Evolutionary conservation across 1,140 invertebrate genomes (phyloP).

Genomic region (Lethrus apterus): DNA sequence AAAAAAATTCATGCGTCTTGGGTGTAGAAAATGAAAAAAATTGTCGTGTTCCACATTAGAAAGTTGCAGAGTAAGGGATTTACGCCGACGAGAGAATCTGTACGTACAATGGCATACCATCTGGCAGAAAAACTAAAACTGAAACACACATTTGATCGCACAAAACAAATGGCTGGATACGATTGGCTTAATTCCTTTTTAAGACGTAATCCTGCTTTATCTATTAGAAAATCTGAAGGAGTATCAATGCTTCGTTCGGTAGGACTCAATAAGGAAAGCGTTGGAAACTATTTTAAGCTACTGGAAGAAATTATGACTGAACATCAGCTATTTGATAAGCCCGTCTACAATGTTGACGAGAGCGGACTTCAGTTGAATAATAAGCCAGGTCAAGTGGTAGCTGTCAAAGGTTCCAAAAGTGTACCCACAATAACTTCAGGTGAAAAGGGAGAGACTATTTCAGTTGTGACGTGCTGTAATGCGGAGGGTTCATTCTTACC

Average conservation of each 20-base stretch:
- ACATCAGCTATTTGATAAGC: slow-evolving; percentile 24
- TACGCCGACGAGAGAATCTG: slow-evolving; percentile 22
- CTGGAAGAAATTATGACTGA: slow-evolving; percentile 21
- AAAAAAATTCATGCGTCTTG: too few relatives aligned
- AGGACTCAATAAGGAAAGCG: slow-evolving; percentile 22
- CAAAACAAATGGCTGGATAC: slow-evolving; percentile 31
- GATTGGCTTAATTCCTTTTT: slow-evolving; percentile 31
- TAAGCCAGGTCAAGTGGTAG: slow-evolving; percentile 18
- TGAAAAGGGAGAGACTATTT: slow-evolving; percentile 28
- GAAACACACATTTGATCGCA: slow-evolving; percentile 34
- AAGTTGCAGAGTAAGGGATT: slow-evolving; percentile 23
- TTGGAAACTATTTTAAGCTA: slow-evolving; percentile 24
- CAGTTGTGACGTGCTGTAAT: slow-evolving; percentile 27
- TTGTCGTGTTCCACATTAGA: slow-evolving; percentile 20
- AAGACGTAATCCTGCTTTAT: slow-evolving; percentile 21
- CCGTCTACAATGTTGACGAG: slow-evolving; percentile 27
- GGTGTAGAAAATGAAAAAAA: slow-evolving; percentile 19
- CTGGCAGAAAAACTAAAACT: slow-evolving; percentile 33
- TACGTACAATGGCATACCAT: slow-evolving; percentile 22
- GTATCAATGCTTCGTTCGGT: slow-evolving; percentile 21
- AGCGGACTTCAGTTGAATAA: slow-evolving; percentile 26
- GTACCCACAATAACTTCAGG: slow-evolving; percentile 16
- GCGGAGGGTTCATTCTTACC: slow-evolving; percentile 21
- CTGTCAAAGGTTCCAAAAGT: slow-evolving; percentile 22
- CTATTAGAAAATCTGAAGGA: slow-evolving; percentile 26